These are phyloP conservation scores for Todiramphus chloris DNA, from an alignment of 2,113 vertebrate genomes.

Conservation along the genomic window DNA sequence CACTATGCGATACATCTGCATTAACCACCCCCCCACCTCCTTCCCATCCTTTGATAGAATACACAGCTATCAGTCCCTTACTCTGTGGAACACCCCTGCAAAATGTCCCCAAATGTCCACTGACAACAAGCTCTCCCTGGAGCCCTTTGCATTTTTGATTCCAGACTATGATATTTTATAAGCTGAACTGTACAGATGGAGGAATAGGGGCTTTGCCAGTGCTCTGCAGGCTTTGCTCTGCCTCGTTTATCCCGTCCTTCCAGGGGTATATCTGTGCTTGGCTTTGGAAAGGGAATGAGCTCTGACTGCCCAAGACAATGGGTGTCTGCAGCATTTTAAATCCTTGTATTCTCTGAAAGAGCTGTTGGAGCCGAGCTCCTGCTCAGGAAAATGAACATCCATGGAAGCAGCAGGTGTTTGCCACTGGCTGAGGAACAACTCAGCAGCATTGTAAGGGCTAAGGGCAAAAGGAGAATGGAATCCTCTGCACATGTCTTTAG, in stretches of 20 bases:
- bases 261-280: neutral
- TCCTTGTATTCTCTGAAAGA: neutral
- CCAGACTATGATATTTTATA: neutral
- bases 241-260: neutral
- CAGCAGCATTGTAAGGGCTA: neutral
- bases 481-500: neutral
- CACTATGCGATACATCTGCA: neutral
- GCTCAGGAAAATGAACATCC: neutral
- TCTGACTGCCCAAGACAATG: neutral
- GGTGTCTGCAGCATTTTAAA: neutral
- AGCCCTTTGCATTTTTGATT: neutral
- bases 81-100: accelerated
- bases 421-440: neutral
- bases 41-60: neutral
- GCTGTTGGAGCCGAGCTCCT: neutral
- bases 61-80: neutral
- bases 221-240: neutral
- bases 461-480: neutral
- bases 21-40: neutral
- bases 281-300: neutral
- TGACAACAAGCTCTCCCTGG: neutral
- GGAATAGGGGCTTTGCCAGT: neutral
- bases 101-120: neutral
- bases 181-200: neutral
- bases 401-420: neutral